Evolutionary conservation across 2,797 vertebrate genomes (phyloP).

Genomic region (Hippoglossus hippoglossus): DNA sequence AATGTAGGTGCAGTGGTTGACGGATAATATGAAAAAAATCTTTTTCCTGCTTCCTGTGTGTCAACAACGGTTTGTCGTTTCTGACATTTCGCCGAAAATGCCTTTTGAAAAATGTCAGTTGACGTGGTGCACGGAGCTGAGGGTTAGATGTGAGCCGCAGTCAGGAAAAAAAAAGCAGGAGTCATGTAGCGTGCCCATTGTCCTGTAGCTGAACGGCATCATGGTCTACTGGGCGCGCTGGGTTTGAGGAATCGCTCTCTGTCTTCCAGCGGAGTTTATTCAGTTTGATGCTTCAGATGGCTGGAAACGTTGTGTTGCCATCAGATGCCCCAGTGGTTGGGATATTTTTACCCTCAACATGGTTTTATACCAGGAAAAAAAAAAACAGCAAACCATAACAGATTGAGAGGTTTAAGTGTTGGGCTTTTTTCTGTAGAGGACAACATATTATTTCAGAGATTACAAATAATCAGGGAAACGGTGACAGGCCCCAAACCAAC

Average conservation of each 20-base stretch:
- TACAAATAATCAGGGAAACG: conserved; percentile 21
- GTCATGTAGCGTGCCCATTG: background rate
- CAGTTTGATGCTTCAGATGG: conserved; percentile 29
- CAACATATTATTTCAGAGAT: conserved; percentile 36
- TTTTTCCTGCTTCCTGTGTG: background rate
- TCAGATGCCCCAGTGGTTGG: background rate
- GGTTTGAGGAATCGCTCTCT: conserved; percentile 37
- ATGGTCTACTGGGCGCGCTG: conserved; percentile 35
- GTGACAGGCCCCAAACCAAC: background rate
- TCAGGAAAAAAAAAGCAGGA: background rate
- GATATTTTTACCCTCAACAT: conserved; percentile 15
- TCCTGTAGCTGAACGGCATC: conserved; percentile 29
- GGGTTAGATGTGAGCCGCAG: conserved; percentile 31
- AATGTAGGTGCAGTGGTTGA: no score
- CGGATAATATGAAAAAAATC: no score
- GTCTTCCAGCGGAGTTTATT: conserved; percentile 35
- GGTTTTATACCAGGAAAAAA: conserved; percentile 1
- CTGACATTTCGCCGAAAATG: conserved; percentile 46
- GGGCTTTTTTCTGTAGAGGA: background rate
- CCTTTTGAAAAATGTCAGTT: conserved; percentile 29
- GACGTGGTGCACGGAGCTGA: conserved; percentile 4
- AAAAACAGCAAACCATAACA: background rate
- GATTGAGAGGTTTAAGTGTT: background rate
- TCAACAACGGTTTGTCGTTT: conserved; percentile 50
- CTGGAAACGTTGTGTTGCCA: conserved; percentile 19